phyloP scores from a whole-genome alignment of 2,888 invertebrate species.

The Deilephila elpenor region DNA sequence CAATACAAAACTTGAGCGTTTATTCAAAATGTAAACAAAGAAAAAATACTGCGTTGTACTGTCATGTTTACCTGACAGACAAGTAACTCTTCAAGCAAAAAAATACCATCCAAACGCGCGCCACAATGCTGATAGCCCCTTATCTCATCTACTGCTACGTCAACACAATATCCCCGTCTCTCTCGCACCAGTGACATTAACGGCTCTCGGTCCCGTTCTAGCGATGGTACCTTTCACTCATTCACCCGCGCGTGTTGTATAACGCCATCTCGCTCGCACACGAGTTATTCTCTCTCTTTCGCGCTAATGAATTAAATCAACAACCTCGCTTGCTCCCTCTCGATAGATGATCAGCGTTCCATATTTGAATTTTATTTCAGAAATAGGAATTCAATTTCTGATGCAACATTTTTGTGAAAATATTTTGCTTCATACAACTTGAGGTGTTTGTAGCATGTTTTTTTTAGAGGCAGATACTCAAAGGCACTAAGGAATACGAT shows the following conservation, averaged over 20 bases:
- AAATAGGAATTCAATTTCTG: constrained; percentile 40
- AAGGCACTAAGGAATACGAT: too few relatives aligned
- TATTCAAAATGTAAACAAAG: constrained; percentile 23
- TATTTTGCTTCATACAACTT: neutral
- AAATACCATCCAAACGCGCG: constrained; percentile 63
- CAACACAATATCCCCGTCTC: constrained; percentile 72
- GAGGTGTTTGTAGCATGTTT: neutral
- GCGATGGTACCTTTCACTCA: constrained; percentile 59
- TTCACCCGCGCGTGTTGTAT: constrained; percentile 49
- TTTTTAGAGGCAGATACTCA: neutral
- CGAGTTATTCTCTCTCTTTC: constrained; percentile 55
- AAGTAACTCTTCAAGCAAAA: constrained; percentile 58
- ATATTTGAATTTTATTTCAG: constrained; percentile 73
- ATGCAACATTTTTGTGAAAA: neutral
- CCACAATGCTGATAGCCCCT: constrained; percentile 79
- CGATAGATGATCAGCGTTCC: constrained; percentile 70
- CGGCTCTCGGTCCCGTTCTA: constrained; percentile 51
- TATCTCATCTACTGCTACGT: constrained; percentile 83
- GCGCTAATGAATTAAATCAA: constrained; percentile 84
- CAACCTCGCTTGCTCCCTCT: constrained; percentile 80
- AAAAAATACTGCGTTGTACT: constrained; percentile 12
- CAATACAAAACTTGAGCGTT: constrained; percentile 13
- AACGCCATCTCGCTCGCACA: constrained; percentile 48
- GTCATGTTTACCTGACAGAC: constrained; percentile 26
- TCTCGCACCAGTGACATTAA: constrained; percentile 52